Percentiles rank a stretch among this genome's conserved stretches.
Evolutionary conservation across 1,140 invertebrate genomes (phyloP).

Genomic region (Orius insidiosus): DNA sequence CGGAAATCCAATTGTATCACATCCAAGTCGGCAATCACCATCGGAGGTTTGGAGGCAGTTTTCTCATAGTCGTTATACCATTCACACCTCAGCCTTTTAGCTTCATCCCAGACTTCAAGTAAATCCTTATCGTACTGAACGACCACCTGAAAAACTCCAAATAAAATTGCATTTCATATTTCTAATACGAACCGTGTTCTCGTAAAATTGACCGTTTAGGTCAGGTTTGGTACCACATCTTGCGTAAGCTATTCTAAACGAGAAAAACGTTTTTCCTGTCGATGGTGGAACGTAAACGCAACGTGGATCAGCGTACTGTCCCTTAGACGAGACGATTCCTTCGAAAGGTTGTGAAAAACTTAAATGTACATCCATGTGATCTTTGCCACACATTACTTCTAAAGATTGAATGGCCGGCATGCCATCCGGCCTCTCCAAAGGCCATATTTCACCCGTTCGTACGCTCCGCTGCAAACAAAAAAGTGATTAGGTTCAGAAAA

Average conservation of each 20-base stretch:
- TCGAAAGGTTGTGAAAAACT: constrained; percentile 81
- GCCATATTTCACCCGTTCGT: constrained; percentile 50
- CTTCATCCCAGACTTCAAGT: constrained; percentile 89
- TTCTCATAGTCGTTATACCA: constrained; percentile 97
- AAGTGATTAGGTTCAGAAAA: too few species aligned
- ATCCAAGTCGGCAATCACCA: constrained; percentile 85
- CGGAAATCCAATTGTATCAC: constrained; percentile 85
- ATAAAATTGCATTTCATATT: not conserved
- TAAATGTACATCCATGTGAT: constrained; percentile 85
- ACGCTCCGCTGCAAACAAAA: constrained; percentile 11
- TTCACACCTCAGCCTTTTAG: constrained; percentile 78
- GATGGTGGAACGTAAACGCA: constrained; percentile 84
- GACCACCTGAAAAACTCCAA: constrained; percentile 32
- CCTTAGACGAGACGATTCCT: constrained; percentile 86
- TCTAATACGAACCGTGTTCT: constrained; percentile 63
- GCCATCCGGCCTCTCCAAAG: constrained; percentile 54
- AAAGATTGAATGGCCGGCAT: constrained; percentile 69
- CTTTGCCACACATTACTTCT: constrained; percentile 84
- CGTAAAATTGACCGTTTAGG: constrained; percentile 85
- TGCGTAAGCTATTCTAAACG: constrained; percentile 81
- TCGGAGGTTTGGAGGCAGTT: constrained; percentile 81
- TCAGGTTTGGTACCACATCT: constrained; percentile 84
- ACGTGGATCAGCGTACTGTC: constrained; percentile 27
- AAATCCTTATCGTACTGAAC: constrained; percentile 43
- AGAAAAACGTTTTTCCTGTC: constrained; percentile 70